A percentile compares a stretch with the other conserved stretches of the same genome.
Conservation (phyloP, 2,797 vertebrate species). For the Tinamus major region DNA sequence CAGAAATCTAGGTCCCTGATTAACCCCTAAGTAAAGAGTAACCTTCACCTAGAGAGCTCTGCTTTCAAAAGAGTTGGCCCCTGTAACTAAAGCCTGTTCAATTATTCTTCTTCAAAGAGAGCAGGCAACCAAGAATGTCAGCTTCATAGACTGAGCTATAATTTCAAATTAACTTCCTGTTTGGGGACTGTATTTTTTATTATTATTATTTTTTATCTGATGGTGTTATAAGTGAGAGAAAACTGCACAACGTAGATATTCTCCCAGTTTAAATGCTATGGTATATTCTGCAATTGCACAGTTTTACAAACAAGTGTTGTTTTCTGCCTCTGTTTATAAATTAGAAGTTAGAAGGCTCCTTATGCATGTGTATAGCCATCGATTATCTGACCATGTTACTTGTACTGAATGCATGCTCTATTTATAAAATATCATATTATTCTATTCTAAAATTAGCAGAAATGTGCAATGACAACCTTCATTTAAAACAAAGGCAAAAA, state of each 20-base stretch:
- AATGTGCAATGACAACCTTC: not conserved
- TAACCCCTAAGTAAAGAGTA: conserved; percentile 85
- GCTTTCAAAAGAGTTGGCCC: conserved; percentile 84
- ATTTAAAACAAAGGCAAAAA: not conserved
- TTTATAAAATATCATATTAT: not conserved
- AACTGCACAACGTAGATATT: not conserved
- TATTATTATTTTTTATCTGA: conserved; percentile 10
- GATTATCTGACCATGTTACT: not conserved
- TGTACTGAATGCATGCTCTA: not conserved
- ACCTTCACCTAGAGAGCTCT: conserved; percentile 85
- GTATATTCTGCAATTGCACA: conserved; percentile 31
- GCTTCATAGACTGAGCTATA: conserved; percentile 83
- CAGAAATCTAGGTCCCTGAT: conserved; percentile 88
- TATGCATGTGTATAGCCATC: not conserved
- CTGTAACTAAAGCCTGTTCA: conserved; percentile 88
- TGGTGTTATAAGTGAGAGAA: conserved; percentile 7
- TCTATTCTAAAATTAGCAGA: not conserved
- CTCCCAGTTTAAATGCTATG: not conserved
- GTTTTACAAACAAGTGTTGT: conserved; percentile 11
- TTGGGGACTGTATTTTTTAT: not conserved
- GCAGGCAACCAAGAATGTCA: conserved; percentile 88
- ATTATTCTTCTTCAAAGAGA: conserved; percentile 88
- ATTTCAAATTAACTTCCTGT: conserved; percentile 74
- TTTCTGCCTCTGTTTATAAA: conserved; percentile 25
- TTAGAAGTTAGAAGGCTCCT: not conserved